Conservation (phyloP, 2,797 vertebrate species). For the Pseudochirops corinnae region DNA sequence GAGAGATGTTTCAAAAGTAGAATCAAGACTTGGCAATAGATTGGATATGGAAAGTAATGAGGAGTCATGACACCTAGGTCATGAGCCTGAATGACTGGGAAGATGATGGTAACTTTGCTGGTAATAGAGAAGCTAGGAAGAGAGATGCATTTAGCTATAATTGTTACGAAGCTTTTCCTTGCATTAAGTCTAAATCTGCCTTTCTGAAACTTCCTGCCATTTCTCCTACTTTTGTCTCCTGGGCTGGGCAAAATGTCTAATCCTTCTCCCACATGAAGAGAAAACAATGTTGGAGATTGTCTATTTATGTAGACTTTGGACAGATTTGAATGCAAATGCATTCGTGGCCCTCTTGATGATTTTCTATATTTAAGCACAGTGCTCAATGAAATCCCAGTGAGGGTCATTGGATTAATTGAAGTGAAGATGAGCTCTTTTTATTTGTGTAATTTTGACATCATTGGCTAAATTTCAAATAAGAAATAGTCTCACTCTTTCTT, state of each 20-base stretch:
- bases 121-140: neutral
- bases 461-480: neutral
- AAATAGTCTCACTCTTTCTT: neutral
- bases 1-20: neutral
- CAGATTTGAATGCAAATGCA: constrained; percentile 7
- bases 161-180: neutral
- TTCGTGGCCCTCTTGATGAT: neutral
- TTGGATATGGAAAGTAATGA: neutral
- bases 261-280: neutral
- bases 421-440: constrained; percentile 6
- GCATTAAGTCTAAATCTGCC: neutral
- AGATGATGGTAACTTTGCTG: neutral
- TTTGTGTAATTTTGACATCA: constrained; percentile 1
- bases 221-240: neutral
- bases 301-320: constrained; percentile 5
- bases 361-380: neutral
- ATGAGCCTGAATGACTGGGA: neutral
- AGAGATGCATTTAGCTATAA: neutral
- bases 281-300: neutral
- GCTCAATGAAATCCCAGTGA: neutral
- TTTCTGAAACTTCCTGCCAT: constrained; percentile 1
- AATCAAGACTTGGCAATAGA: neutral
- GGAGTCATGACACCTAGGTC: neutral
- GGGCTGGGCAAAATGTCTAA: constrained; percentile 1
- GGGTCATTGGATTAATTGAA: constrained; percentile 14